A percentile compares a stretch with the other conserved stretches of the same genome.
Evolutionary conservation across 64 coral and sea anemone species (phyloP).

Genomic region (Montipora sp.): DNA sequence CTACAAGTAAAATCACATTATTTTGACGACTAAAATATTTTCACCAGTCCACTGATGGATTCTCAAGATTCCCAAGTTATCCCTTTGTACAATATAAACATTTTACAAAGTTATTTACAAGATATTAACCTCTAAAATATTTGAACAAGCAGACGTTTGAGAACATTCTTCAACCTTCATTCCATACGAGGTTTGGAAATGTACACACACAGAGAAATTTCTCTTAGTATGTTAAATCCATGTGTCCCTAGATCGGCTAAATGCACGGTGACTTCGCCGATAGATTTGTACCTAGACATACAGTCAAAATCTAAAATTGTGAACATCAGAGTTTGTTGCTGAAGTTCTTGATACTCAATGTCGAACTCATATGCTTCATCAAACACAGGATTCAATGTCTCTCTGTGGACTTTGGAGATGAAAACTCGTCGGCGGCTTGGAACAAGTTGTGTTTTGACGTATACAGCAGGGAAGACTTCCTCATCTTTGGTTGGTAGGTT

Average conservation of each 20-base stretch:
- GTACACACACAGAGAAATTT: conserved; percentile 92
- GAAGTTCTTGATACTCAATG: conserved; percentile 78
- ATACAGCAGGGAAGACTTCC: conserved; percentile 73
- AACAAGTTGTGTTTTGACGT: conserved; percentile 88
- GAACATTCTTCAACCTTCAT: not conserved
- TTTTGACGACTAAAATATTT: not conserved
- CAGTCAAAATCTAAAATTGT: conserved; percentile 92
- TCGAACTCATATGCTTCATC: conserved; percentile 96
- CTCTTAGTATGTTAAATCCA: conserved; percentile 90
- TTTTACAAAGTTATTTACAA: not conserved
- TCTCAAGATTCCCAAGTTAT: not conserved
- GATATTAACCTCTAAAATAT: not conserved
- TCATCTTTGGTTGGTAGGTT: conserved; percentile 76
- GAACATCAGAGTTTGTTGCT: conserved; percentile 82
- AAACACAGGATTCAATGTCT: conserved; percentile 83
- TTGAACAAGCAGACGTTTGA: not conserved
- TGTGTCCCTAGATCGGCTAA: conserved; percentile 82
- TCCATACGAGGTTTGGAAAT: conserved; percentile 70
- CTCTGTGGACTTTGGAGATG: conserved; percentile 88
- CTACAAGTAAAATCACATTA: too few species aligned
- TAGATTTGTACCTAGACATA: conserved; percentile 72
- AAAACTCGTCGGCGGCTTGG: conserved; percentile 87
- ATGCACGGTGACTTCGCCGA: conserved; percentile 82
- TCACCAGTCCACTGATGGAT: too few species aligned
- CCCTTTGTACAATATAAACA: not conserved